These are phyloP conservation scores for Ips typographus DNA, from an alignment of 1,140 invertebrate species.

Conservation along the genomic window DNA sequence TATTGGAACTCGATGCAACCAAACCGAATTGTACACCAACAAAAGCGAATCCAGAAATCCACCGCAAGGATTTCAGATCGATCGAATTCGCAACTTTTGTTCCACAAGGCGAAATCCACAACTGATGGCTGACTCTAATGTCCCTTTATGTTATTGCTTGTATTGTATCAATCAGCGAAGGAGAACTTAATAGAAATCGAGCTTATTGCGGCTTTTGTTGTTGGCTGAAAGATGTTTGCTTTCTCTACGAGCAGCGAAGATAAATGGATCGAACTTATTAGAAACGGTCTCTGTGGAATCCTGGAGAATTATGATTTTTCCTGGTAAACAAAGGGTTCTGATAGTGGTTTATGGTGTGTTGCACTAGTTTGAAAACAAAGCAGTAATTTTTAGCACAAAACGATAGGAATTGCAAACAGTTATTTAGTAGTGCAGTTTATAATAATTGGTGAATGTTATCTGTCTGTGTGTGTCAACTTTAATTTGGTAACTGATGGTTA, in stretches of 20 bases:
- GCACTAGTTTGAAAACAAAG: too few relatives aligned
- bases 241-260: slow-evolving; percentile 16
- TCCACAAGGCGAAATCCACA: slow-evolving; percentile 15
- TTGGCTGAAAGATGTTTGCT: slow-evolving; percentile 19
- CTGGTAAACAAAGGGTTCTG: too few relatives aligned
- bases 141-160: slow-evolving; percentile 18
- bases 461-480: too few relatives aligned
- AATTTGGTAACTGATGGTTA: too few relatives aligned
- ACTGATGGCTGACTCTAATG: slow-evolving; percentile 17
- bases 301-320: too few relatives aligned
- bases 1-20: too few relatives aligned
- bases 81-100: slow-evolving; percentile 8
- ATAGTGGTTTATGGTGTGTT: too few relatives aligned
- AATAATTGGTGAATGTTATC: too few relatives aligned
- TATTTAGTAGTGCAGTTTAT: too few relatives aligned
- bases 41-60: neutral
- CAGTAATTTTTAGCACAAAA: too few relatives aligned
- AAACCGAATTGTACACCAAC: too few relatives aligned
- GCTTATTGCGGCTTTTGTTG: slow-evolving; percentile 25
- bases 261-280: slow-evolving; percentile 24
- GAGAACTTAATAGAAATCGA: slow-evolving; percentile 27
- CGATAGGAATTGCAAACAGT: too few relatives aligned
- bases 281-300: neutral
- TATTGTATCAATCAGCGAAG: slow-evolving; percentile 26
- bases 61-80: slow-evolving; percentile 3